These are phyloP conservation scores for Parauchenoglanis ngamensis DNA, from an alignment of 2,797 vertebrate genomes.

Conservation along the genomic window DNA sequence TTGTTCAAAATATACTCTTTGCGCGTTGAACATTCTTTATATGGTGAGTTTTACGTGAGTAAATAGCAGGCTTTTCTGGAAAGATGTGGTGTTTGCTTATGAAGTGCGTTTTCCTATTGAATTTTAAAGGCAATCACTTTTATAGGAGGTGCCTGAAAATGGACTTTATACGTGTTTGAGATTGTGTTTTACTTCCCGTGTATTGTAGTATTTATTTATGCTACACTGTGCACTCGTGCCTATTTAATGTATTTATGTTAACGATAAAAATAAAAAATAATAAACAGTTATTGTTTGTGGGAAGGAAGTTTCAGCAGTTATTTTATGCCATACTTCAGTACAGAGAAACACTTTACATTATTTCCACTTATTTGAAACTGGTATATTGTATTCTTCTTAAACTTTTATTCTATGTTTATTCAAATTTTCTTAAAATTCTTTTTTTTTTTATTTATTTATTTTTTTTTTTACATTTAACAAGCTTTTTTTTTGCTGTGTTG, in stretches of 20 bases:
- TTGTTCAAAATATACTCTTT: constrained; percentile 83
- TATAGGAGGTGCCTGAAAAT: background rate
- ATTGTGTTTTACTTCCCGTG: background rate
- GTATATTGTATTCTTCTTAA: background rate
- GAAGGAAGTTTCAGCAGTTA: background rate
- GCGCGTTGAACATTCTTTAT: constrained; percentile 82
- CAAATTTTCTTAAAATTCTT: background rate
- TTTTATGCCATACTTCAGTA: background rate
- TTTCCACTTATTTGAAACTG: background rate
- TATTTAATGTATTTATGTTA: background rate
- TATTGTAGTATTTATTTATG: background rate
- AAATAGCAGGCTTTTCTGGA: background rate
- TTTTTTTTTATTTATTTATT: no score
- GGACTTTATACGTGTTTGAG: background rate
- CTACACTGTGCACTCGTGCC: background rate
- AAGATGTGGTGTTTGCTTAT: background rate
- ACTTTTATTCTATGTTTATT: background rate
- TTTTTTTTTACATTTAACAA: background rate
- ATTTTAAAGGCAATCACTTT: no score
- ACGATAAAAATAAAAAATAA: background rate
- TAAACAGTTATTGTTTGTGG: background rate
- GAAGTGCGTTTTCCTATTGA: background rate
- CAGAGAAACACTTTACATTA: background rate
- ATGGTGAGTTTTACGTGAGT: constrained; percentile 54
- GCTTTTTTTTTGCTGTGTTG: background rate